A percentile compares a stretch with the other conserved stretches of the same genome.
phyloP scores from a whole-genome alignment of 2,888 invertebrate genomes.

The Thereva unica region DNA sequence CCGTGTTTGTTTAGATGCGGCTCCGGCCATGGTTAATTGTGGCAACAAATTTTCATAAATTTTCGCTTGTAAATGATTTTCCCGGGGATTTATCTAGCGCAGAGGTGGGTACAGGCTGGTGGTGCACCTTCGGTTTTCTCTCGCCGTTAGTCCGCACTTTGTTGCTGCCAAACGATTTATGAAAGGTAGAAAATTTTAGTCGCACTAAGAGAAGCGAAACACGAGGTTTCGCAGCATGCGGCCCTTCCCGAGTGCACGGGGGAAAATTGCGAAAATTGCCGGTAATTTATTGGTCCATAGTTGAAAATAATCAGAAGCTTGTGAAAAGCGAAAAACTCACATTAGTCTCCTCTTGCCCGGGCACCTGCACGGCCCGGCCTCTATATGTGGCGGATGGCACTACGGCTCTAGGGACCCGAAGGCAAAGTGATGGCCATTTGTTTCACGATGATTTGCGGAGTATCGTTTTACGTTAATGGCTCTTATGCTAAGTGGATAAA shows the following conservation, averaged over 20 bases:
- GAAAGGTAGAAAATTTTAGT: neutral
- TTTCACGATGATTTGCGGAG: no score
- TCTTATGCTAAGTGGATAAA: no score
- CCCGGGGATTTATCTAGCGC: conserved; percentile 29
- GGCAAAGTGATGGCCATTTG: no score
- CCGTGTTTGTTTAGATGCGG: conserved; percentile 13
- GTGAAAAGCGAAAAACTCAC: conserved; percentile 11
- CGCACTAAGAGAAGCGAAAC: neutral
- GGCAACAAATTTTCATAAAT: conserved; percentile 34
- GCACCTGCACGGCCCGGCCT: no score
- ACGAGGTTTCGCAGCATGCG: conserved; percentile 21
- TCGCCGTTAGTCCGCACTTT: neutral
- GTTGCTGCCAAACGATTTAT: conserved; percentile 1
- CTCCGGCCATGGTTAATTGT: conserved; percentile 25
- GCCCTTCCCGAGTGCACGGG: conserved; percentile 3
- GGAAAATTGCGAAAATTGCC: conserved; percentile 28
- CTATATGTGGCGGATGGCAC: no score
- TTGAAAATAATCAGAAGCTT: conserved; percentile 35
- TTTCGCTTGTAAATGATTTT: conserved; percentile 34
- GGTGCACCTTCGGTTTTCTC: conserved; percentile 10
- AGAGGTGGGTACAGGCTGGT: conserved; percentile 12
- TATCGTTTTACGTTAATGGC: no score
- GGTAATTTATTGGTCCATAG: conserved; percentile 19
- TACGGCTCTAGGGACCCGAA: no score
- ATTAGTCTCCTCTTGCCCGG: no score